phyloP scores from a whole-genome alignment of 2,888 invertebrate species.

The Allacma fusca region DNA sequence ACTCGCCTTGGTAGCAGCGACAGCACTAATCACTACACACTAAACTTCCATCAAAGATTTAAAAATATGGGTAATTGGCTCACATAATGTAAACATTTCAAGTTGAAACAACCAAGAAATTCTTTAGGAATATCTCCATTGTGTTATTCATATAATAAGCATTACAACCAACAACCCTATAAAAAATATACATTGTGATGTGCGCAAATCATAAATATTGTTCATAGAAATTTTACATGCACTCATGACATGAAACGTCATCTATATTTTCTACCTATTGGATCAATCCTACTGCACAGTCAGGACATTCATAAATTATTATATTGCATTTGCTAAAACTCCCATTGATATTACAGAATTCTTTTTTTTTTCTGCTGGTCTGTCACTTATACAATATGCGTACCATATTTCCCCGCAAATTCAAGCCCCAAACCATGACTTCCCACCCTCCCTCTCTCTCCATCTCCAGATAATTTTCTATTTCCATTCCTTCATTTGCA shows the following conservation, averaged over 20 bases:
- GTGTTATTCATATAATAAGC: background rate
- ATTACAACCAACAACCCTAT: background rate
- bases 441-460: too few relatives aligned
- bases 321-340: background rate
- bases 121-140: constrained; percentile 26
- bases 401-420: background rate
- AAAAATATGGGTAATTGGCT: constrained; percentile 31
- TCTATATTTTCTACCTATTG: background rate
- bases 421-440: too few relatives aligned
- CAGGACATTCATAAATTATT: background rate
- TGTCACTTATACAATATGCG: background rate
- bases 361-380: background rate
- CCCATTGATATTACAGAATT: too few relatives aligned
- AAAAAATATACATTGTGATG: background rate
- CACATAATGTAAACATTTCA: constrained; percentile 29
- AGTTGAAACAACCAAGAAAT: constrained; percentile 18
- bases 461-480: too few relatives aligned
- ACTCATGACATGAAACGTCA: constrained; percentile 7
- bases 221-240: constrained; percentile 12
- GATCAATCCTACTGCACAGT: background rate
- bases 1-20: too few relatives aligned
- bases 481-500: too few relatives aligned
- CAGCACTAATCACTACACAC: background rate
- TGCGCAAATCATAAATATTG: background rate
- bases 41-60: constrained; percentile 9